Evolutionary conservation across 2,113 vertebrate genomes (phyloP).

Genomic region (Micronycteris hirsuta): DNA sequence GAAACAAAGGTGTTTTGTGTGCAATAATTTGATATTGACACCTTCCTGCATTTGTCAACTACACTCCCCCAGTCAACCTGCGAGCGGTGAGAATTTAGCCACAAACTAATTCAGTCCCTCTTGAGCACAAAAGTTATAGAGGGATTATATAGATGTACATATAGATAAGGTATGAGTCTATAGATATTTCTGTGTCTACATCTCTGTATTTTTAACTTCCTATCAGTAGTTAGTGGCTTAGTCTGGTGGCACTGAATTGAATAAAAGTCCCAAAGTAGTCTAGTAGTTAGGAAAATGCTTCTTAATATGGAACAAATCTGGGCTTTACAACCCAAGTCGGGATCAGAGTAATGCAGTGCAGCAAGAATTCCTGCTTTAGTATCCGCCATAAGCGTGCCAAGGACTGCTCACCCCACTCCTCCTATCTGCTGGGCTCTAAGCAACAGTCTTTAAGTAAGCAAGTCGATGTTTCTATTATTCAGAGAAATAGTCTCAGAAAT

Average conservation of each 20-base stretch:
- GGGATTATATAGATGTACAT: background rate
- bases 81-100: background rate
- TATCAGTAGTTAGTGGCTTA: background rate
- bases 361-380: background rate
- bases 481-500: background rate
- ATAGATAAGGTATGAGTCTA: background rate
- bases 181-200: background rate
- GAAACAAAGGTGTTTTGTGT: conserved; percentile 44
- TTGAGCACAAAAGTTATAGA: background rate
- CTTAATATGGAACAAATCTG: background rate
- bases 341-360: background rate
- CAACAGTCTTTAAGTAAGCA: background rate
- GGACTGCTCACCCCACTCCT: background rate
- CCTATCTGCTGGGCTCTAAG: background rate
- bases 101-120: background rate
- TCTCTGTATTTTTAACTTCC: background rate
- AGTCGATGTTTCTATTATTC: background rate
- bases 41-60: background rate
- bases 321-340: background rate
- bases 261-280: background rate
- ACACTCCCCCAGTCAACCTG: background rate
- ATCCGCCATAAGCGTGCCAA: background rate
- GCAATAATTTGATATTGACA: conserved; percentile 35
- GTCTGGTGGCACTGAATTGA: background rate
- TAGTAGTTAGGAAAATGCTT: background rate